Percentiles rank a stretch among this genome's conserved stretches.
Evolutionary conservation across 2,888 invertebrate species (phyloP).

Genomic region (Melieria omissa): DNA sequence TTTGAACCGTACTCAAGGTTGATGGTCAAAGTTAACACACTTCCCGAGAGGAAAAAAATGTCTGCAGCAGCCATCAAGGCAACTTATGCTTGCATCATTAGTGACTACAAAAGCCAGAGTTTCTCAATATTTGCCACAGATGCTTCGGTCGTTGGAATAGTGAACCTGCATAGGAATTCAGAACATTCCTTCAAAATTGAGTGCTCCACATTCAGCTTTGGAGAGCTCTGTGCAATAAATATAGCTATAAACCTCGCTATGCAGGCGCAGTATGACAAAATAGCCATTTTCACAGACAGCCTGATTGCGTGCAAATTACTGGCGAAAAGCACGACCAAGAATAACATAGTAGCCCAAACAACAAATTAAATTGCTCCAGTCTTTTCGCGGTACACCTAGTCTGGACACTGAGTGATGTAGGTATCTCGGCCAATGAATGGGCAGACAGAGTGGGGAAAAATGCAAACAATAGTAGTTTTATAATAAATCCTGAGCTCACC

Average conservation of each 20-base stretch:
- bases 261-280: too few relatives aligned
- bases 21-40: too few relatives aligned
- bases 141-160: not conserved
- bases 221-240: not conserved
- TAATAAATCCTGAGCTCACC: not conserved
- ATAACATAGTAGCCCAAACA: not conserved
- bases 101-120: too few relatives aligned
- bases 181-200: not conserved
- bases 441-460: conserved; percentile 7
- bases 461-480: not conserved
- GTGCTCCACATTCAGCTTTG: conserved; percentile 2
- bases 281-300: conserved; percentile 6
- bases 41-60: too few relatives aligned
- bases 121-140: conserved; percentile 3
- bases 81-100: too few relatives aligned
- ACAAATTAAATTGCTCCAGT: too few relatives aligned
- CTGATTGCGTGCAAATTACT: not conserved
- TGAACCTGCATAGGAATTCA: not conserved
- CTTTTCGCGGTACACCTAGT: not conserved
- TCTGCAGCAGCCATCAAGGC: too few relatives aligned
- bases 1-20: too few relatives aligned
- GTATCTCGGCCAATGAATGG: not conserved
- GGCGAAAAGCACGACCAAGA: not conserved
- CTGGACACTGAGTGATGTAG: conserved; percentile 10
- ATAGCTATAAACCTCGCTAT: too few relatives aligned